Evolutionary conservation across 2,797 vertebrate species (phyloP).

Genomic region (Gobionotothen gibberifrons): DNA sequence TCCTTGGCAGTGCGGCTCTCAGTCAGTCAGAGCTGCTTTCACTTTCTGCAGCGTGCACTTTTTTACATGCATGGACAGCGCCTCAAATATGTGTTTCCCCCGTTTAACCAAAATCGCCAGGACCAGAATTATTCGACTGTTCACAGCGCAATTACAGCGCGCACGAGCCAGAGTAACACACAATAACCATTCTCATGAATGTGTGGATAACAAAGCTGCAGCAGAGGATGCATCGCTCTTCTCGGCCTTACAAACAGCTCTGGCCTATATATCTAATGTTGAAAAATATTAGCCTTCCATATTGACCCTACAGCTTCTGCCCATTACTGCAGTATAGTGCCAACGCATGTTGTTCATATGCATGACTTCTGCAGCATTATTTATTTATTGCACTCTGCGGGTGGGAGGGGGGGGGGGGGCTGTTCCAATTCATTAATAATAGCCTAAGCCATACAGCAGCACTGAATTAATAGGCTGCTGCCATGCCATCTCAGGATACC

Average conservation of each 20-base stretch:
- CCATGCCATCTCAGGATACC: conserved; percentile 38
- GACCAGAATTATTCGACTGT: conserved; percentile 14
- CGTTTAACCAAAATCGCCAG: conserved; percentile 23
- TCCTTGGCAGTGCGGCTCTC: conserved; percentile 36
- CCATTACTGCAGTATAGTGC: conserved; percentile 68
- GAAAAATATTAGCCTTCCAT: conserved; percentile 67
- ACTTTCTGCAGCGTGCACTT: not conserved
- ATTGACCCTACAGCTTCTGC: conserved; percentile 68
- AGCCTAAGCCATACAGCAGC: conserved; percentile 68
- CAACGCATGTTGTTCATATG: conserved; percentile 80
- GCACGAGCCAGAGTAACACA: conserved; percentile 29
- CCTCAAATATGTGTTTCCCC: conserved; percentile 3
- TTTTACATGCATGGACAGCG: not conserved
- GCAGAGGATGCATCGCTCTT: conserved; percentile 18
- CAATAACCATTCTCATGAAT: conserved; percentile 31
- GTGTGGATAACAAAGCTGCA: conserved; percentile 6
- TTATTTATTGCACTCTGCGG: conserved; percentile 82
- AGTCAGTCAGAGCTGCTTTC: conserved; percentile 11
- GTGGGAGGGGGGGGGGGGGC: conserved; percentile 56
- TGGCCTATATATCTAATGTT: conserved; percentile 43
- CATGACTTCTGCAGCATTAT: conserved; percentile 81
- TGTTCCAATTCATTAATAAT: conserved; percentile 83
- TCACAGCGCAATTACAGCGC: conserved; percentile 12
- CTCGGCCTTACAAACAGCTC: conserved; percentile 35
- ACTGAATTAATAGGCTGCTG: conserved; percentile 71